Percentiles rank a stretch among this genome's conserved stretches.
Evolutionary conservation across 2,888 invertebrate genomes (phyloP).

Genomic region (Morpho achilles): DNA sequence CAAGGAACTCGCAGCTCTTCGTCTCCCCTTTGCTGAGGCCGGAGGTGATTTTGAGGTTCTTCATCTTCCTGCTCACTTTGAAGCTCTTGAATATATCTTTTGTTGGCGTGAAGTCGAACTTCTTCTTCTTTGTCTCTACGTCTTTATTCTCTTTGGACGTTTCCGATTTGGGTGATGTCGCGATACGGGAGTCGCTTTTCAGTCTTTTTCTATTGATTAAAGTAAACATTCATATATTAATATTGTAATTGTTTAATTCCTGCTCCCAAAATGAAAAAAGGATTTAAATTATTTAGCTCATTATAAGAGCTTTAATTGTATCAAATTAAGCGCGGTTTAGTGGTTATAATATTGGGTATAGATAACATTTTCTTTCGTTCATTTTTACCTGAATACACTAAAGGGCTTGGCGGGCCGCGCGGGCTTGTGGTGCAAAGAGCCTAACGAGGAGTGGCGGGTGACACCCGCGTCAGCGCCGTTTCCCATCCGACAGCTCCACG

Average conservation of each 20-base stretch:
- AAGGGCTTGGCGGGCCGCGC: conserved; percentile 31
- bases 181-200: conserved; percentile 69
- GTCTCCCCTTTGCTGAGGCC: conserved; percentile 56
- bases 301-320: too few species aligned
- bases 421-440: conserved; percentile 45
- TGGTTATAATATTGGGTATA: too few species aligned
- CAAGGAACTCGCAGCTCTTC: conserved; percentile 70
- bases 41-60: conserved; percentile 54
- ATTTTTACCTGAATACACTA: conserved; percentile 26
- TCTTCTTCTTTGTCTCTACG: conserved; percentile 68
- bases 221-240: not conserved
- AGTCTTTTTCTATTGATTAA: conserved; percentile 55
- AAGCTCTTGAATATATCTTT: conserved; percentile 70
- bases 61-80: conserved; percentile 63
- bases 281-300: too few species aligned
- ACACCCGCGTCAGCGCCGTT: conserved; percentile 46
- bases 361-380: too few species aligned
- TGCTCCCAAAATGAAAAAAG: too few species aligned
- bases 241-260: too few species aligned
- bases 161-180: conserved; percentile 57
- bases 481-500: conserved; percentile 33
- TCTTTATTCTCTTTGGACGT: conserved; percentile 53
- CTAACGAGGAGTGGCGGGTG: conserved; percentile 36
- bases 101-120: conserved; percentile 71
- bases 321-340: too few species aligned